Evolutionary conservation across 2,888 invertebrate species (phyloP).

Genomic region (Drosophila picticornis): DNA sequence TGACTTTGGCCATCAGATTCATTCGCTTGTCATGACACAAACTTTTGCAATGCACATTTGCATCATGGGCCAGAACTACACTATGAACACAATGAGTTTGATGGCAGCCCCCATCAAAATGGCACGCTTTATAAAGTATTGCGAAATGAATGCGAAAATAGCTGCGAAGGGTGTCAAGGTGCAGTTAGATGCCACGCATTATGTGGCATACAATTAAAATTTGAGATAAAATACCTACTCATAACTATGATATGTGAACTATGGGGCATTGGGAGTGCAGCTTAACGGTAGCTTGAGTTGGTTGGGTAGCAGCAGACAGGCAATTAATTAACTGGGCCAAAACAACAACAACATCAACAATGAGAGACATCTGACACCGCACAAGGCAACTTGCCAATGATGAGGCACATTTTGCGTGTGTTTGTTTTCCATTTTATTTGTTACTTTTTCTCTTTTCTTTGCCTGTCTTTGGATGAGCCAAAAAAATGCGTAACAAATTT

Average conservation of each 20-base stretch:
- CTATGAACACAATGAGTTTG: conserved; percentile 7
- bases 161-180: conserved; percentile 67
- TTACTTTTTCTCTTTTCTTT: conserved; percentile 1
- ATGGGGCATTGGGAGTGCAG: conserved; percentile 37
- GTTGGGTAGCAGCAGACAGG: conserved; percentile 9
- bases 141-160: conserved; percentile 46
- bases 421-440: conserved; percentile 9
- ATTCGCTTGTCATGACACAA: conserved; percentile 55
- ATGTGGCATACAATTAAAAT: conserved; percentile 29
- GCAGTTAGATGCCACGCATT: conserved; percentile 28
- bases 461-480: conserved; percentile 19
- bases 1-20: conserved; percentile 39
- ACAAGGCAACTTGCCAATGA: conserved; percentile 43
- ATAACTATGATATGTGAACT: conserved; percentile 2
- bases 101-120: conserved; percentile 35
- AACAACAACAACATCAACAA: background rate
- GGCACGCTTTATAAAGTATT: conserved; percentile 45
- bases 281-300: conserved; percentile 39
- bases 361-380: conserved; percentile 12
- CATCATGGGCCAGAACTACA: conserved; percentile 50
- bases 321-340: conserved; percentile 68
- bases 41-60: conserved; percentile 57
- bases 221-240: conserved; percentile 17
- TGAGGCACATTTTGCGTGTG: conserved; percentile 21
- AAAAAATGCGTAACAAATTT: conserved; percentile 51